phyloP scores from a whole-genome alignment of 2,113 vertebrate genomes.

The Trichomycterus rosablanca region DNA sequence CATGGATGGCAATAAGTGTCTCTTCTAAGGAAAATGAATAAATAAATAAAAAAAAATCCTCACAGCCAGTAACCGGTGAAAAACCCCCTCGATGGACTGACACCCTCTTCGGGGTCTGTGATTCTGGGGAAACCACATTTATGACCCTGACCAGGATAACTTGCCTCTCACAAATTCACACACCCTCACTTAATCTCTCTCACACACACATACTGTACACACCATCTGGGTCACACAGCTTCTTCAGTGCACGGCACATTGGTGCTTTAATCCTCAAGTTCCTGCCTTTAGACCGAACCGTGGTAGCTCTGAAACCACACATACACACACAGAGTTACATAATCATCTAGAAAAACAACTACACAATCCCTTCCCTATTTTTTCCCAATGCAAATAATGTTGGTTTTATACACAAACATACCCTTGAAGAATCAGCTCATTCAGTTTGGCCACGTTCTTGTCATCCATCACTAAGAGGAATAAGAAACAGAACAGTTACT shows the following conservation, averaged over 20 bases:
- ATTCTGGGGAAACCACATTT: no score
- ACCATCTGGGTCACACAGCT: conserved; percentile 96
- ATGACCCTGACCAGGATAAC: no score
- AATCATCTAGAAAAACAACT: background rate
- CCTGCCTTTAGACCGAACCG: conserved; percentile 93
- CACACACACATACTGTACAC: conserved; percentile 55
- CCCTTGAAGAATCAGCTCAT: conserved; percentile 96
- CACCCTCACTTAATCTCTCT: background rate
- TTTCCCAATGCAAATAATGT: background rate
- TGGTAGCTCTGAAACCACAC: conserved; percentile 78
- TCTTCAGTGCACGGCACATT: conserved; percentile 96
- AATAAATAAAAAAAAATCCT: conserved; percentile 29
- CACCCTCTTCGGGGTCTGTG: no score
- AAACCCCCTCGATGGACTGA: conserved; percentile 28
- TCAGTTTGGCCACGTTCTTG: conserved; percentile 93
- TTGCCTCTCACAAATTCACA: no score
- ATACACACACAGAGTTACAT: background rate
- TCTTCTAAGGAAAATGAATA: no score
- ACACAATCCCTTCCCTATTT: background rate
- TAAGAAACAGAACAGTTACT: conserved; percentile 19
- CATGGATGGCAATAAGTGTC: no score
- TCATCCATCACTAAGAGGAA: conserved; percentile 90
- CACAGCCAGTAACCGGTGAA: conserved; percentile 57
- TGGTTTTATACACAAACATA: conserved; percentile 56
- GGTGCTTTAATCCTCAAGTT: conserved; percentile 96